These are phyloP conservation scores for Nymphalis io DNA, from an alignment of 1,140 invertebrate species.

Conservation along the genomic window DNA sequence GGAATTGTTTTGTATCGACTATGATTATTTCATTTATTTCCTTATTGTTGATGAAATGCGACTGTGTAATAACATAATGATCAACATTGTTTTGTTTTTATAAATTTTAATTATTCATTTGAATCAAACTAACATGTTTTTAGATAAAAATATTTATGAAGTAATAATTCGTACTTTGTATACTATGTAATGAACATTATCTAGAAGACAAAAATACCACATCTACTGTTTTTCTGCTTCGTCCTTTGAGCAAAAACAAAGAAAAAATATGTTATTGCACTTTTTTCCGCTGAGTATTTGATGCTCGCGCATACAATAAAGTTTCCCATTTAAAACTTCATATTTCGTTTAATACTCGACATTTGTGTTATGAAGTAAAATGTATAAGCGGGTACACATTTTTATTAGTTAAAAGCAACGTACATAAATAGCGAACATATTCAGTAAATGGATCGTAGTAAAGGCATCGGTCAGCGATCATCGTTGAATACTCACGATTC, in stretches of 20 bases:
- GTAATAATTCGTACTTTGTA: no score
- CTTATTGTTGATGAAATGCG: no score
- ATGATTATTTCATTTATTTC: no score
- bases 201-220: no score
- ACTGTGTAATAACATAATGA: no score
- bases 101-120: no score
- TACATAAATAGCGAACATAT: not conserved
- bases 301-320: not conserved
- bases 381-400: not conserved
- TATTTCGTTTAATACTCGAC: conserved; percentile 9
- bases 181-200: no score
- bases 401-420: conserved; percentile 3
- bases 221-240: not conserved
- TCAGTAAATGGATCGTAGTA: conserved; percentile 6
- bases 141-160: no score
- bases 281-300: not conserved
- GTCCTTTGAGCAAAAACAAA: not conserved
- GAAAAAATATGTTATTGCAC: not conserved
- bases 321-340: conserved; percentile 7
- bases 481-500: not conserved
- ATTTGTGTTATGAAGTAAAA: conserved; percentile 5
- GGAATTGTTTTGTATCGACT: no score
- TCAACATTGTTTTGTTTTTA: no score
- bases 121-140: no score
- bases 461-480: conserved; percentile 5